These are phyloP conservation scores for Haliclystus octoradiatus DNA, from an alignment of 30 jellyfish, hydroid and myxozoan genomes.

Conservation along the genomic window DNA sequence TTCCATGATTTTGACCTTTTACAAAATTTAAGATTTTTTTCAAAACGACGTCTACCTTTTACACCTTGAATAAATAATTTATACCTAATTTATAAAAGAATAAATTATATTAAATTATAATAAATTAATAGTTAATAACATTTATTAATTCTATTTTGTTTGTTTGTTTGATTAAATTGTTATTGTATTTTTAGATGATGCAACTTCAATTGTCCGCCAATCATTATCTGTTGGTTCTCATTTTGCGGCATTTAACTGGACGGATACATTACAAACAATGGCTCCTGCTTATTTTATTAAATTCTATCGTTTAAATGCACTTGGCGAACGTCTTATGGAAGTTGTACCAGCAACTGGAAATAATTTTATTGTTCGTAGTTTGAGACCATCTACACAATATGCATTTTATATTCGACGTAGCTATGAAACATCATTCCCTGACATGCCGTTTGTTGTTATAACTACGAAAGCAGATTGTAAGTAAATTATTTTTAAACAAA, in stretches of 20 bases:
- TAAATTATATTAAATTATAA: no score
- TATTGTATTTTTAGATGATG: no score
- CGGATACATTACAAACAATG: neutral
- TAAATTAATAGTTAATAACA: no score
- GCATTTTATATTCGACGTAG: neutral
- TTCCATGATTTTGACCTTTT: no score
- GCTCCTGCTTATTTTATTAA: neutral
- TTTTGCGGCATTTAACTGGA: neutral
- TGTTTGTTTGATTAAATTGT: no score
- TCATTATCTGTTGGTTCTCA: neutral
- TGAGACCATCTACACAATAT: neutral
- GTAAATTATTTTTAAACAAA: no score
- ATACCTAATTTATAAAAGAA: no score
- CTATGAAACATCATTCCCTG: neutral
- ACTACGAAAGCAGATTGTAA: neutral
- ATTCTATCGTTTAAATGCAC: neutral
- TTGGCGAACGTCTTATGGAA: neutral
- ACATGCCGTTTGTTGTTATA: neutral
- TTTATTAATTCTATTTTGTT: no score
- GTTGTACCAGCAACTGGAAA: neutral
- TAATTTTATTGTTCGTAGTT: neutral
- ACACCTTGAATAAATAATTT: no score
- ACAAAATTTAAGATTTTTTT: no score
- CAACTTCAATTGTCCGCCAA: no score
- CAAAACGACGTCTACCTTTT: no score